These are phyloP conservation scores for Rhinogobio ventralis DNA, from an alignment of 2,797 vertebrate genomes.

Conservation along the genomic window DNA sequence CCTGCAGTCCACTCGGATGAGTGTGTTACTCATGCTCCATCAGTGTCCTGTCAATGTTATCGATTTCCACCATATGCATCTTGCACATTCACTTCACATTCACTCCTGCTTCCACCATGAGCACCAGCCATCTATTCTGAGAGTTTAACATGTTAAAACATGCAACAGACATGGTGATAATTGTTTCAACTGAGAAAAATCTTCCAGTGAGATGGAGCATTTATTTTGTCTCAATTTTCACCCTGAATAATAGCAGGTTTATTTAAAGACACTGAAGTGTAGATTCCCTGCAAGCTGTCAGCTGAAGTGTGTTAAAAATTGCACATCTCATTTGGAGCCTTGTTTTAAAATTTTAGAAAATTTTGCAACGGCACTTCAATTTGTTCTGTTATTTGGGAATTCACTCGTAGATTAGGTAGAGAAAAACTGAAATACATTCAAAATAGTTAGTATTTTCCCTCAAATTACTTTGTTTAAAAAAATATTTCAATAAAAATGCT, in stretches of 20 bases:
- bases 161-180: conserved; percentile 76
- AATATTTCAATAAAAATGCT: background rate
- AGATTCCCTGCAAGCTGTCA: conserved; percentile 72
- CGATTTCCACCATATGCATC: conserved; percentile 18
- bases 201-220: conserved; percentile 71
- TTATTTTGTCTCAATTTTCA: conserved; percentile 77
- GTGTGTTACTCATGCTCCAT: conserved; percentile 15
- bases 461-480: background rate
- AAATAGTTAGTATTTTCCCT: background rate
- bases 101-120: conserved; percentile 5
- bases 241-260: conserved; percentile 78
- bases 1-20: conserved; percentile 17
- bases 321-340: conserved; percentile 46
- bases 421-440: background rate
- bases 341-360: conserved; percentile 22
- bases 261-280: conserved; percentile 76
- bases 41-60: conserved; percentile 24
- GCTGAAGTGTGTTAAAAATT: conserved; percentile 67
- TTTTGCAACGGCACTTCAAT: conserved; percentile 3
- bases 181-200: conserved; percentile 74
- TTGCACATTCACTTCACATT: conserved; percentile 17
- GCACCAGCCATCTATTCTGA: conserved; percentile 11
- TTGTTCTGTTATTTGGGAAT: conserved; percentile 68
- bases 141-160: conserved; percentile 70
- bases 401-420: conserved; percentile 47